Evolutionary conservation across 2,113 vertebrate genomes (phyloP), one percentile per base, ranked within the genome.

Genomic region (Anoura caudifer): DNA sequence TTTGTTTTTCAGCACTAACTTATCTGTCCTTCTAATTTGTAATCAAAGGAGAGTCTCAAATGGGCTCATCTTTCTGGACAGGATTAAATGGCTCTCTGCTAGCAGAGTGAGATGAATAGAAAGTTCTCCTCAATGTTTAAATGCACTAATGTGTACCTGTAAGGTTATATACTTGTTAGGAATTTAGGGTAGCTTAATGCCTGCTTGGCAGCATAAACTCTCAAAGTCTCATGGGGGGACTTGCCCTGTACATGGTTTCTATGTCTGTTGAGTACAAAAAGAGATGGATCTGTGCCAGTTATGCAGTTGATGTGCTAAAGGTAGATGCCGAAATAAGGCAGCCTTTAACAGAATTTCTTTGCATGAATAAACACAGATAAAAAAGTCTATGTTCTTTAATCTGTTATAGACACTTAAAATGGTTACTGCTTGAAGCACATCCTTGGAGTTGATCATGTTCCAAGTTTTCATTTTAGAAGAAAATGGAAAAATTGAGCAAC

Each of bases 351-450:
- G 56, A 96, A 94, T 88, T 96, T 92, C 80, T 95, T 96, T 56
- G 77, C 77, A 81, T n/a, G 38, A 94, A 96, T 98, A 98, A 98
- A 98, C 95, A 98, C 83, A 98, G 97, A 98, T 98, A 98, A 97
- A 97, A 97, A 87, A 24, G 26, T 45, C 45, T 82, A 16, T 11
- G 7, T 73, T 85, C 95, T 70, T 92, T 95, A 89, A 97, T 97
- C 93, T 98, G 97, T 97, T 96, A 97, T 96, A 97, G 97, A 97
- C 97, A 92, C 98, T 98, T 97, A 97, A 96, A 98, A 97, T 97
- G 47, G 84, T 95, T 87, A 96, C 10, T 96, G 93, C 95, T 97
- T 97, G 91, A 95, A 97, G 96, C 91, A 82, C 14, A 97, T 98
- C 96, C 89, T 91, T 96, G 96, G 96, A 98, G 93, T 96, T 90